phyloP scores from a whole-genome alignment of 2,797 vertebrate genomes.

The Steatocranus sp. region DNA sequence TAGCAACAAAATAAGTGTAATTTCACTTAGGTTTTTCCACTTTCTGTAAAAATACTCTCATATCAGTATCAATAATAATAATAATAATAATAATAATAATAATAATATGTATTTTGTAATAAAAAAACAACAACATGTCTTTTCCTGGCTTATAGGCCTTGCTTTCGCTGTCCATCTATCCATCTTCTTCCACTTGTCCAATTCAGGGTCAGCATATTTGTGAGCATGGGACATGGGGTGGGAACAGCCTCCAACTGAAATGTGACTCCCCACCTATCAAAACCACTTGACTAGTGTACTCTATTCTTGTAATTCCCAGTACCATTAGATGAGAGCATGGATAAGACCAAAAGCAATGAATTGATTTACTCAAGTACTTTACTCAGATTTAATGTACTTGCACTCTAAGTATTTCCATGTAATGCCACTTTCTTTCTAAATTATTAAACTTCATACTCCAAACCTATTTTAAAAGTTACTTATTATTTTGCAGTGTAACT shows the following conservation, averaged over 20 bases:
- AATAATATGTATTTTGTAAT: neutral
- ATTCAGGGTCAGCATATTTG: neutral
- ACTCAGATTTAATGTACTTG: neutral
- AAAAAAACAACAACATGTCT: fast-evolving
- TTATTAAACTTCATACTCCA: neutral
- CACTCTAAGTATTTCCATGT: neutral
- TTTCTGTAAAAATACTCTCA: neutral
- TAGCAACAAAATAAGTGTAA: neutral
- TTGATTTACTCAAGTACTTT: neutral
- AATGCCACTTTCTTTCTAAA: neutral
- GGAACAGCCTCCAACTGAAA: neutral
- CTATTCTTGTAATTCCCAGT: neutral
- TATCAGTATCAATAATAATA: neutral
- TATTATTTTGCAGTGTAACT: neutral
- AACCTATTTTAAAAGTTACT: neutral
- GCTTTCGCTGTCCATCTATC: neutral
- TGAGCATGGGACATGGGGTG: neutral
- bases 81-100: neutral
- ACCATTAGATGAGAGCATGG: neutral
- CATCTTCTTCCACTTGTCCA: neutral
- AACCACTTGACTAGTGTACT: neutral
- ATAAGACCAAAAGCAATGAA: neutral
- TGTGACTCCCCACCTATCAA: neutral
- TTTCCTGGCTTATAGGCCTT: neutral
- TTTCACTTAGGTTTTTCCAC: neutral